Conservation (phyloP, 37 sponge, comb jelly and placozoan genomes). For the Hormiphora californensis region DNA sequence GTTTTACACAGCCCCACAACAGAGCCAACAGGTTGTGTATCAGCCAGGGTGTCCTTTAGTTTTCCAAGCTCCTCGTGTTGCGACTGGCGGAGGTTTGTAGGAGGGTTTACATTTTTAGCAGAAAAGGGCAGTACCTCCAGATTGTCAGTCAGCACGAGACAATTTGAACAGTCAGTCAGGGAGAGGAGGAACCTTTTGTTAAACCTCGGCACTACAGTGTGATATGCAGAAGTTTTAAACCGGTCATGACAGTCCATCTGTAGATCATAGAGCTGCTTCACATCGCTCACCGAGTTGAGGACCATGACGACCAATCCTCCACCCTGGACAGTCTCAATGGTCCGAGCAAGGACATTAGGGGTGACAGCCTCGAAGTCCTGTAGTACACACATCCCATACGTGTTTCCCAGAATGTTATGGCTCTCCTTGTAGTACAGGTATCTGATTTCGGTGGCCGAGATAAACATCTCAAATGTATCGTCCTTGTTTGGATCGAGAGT, state of each 20-base stretch:
- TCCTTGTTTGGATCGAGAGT: slow-evolving; percentile 72
- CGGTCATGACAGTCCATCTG: slow-evolving; percentile 77
- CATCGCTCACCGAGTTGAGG: slow-evolving; percentile 70
- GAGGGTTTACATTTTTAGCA: background rate
- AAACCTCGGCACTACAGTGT: slow-evolving; percentile 83
- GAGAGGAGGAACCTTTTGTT: slow-evolving; percentile 83
- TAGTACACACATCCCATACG: slow-evolving; percentile 93
- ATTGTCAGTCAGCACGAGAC: slow-evolving; percentile 83
- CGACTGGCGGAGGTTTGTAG: too few relatives aligned
- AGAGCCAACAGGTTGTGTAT: slow-evolving; percentile 81
- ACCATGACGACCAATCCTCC: slow-evolving; percentile 81
- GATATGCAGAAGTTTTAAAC: slow-evolving; percentile 79
- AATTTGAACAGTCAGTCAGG: slow-evolving; percentile 65
- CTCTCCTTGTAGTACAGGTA: slow-evolving; percentile 93
- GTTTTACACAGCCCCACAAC: slow-evolving; percentile 67
- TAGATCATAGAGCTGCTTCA: slow-evolving; percentile 76
- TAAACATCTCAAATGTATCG: slow-evolving; percentile 93
- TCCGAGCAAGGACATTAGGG: slow-evolving; percentile 92
- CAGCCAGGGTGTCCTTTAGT: slow-evolving; percentile 72
- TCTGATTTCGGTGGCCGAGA: slow-evolving; percentile 82
- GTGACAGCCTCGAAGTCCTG: slow-evolving; percentile 97
- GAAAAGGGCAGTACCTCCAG: slow-evolving; percentile 77
- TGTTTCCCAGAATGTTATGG: slow-evolving; percentile 91
- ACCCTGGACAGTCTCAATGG: slow-evolving; percentile 96
- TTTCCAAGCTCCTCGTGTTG: slow-evolving; percentile 59